Percentiles rank a stretch among this genome's conserved stretches.
These are phyloP conservation scores for Yponomeuta plumbellus DNA, from an alignment of 2,888 invertebrate species.

Conservation along the genomic window DNA sequence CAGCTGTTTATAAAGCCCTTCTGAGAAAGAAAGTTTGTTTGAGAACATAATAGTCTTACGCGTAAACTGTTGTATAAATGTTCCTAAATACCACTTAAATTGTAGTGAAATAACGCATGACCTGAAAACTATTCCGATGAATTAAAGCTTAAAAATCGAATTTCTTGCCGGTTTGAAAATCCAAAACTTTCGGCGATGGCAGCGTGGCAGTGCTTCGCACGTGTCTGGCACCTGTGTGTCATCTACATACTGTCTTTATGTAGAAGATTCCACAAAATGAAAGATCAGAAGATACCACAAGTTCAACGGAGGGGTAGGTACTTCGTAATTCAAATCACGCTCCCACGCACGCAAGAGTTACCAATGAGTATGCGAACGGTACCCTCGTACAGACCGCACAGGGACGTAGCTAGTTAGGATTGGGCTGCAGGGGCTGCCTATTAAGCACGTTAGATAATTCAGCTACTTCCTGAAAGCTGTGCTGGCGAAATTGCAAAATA, in stretches of 20 bases:
- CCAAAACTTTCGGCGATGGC: too few relatives aligned
- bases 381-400: neutral
- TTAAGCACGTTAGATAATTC: too few relatives aligned
- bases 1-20: neutral
- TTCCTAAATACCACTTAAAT: neutral
- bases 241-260: too few relatives aligned
- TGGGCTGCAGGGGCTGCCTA: neutral
- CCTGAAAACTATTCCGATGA: too few relatives aligned
- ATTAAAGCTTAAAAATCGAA: too few relatives aligned
- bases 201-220: too few relatives aligned
- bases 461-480: too few relatives aligned
- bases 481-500: too few relatives aligned
- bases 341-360: neutral
- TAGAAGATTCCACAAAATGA: neutral
- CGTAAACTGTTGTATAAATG: neutral
- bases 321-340: constrained; percentile 13
- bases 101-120: too few relatives aligned
- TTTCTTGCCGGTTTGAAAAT: too few relatives aligned
- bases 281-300: neutral
- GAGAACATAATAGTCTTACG: neutral
- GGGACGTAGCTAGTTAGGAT: neutral
- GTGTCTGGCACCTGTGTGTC: too few relatives aligned
- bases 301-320: neutral
- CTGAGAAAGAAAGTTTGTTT: neutral
- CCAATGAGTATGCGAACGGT: constrained; percentile 12